Conservation (phyloP, 2,888 invertebrate genomes). For the Geophilus truncorum region DNA sequence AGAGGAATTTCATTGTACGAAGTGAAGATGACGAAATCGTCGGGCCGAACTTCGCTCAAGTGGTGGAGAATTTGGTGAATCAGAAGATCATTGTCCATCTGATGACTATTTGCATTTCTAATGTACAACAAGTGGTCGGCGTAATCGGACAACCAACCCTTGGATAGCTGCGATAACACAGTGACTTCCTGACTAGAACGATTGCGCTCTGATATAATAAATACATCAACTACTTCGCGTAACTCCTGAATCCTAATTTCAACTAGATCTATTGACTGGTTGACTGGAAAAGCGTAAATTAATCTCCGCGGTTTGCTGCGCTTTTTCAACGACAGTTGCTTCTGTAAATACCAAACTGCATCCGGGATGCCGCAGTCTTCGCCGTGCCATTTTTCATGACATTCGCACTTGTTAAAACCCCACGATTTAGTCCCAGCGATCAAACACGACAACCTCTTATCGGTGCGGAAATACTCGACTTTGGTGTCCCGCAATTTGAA, state of each 20-base stretch:
- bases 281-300: background rate
- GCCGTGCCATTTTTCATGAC: constrained; percentile 4
- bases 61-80: background rate
- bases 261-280: background rate
- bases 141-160: constrained; percentile 6
- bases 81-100: background rate
- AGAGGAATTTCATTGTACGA: constrained; percentile 2
- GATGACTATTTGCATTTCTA: background rate
- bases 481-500: background rate
- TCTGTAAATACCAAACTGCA: background rate
- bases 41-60: constrained; percentile 20
- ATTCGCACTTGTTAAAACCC: background rate
- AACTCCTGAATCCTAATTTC: constrained; percentile 10
- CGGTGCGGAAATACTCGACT: background rate
- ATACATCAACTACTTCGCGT: background rate
- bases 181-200: background rate
- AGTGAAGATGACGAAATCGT: constrained; percentile 11
- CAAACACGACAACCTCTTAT: background rate
- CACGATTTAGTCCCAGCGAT: background rate
- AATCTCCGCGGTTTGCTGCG: background rate
- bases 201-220: constrained; percentile 3
- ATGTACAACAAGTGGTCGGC: constrained; percentile 2
- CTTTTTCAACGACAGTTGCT: background rate
- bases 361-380: background rate
- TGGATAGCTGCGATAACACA: background rate